Evolutionary conservation across 2,113 vertebrate species (phyloP).

Genomic region (Atlantisia rogersi): DNA sequence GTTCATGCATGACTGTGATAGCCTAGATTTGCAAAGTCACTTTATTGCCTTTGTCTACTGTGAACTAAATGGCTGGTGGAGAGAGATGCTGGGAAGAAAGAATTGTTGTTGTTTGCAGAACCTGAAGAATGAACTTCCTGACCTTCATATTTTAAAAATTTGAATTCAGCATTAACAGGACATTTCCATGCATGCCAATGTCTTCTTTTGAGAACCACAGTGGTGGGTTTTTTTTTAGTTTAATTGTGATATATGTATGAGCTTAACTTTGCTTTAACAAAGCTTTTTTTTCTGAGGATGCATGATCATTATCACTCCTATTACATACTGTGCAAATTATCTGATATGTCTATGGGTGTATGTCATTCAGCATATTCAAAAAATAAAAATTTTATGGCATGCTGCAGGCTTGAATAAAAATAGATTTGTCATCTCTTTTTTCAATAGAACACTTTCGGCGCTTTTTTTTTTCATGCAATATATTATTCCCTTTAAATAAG

Average conservation of each 20-base stretch:
- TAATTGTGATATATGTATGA: neutral
- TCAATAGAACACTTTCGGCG: neutral
- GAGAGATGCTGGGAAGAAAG: neutral
- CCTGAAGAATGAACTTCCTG: neutral
- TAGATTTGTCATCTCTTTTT: slow-evolving; percentile 31
- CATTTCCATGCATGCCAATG: neutral
- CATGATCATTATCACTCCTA: slow-evolving; percentile 3
- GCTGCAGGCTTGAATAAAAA: slow-evolving; percentile 37
- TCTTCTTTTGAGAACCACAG: neutral
- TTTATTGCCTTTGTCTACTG: neutral
- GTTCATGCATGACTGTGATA: neutral
- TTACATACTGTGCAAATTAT: slow-evolving; percentile 9
- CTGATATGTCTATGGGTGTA: neutral
- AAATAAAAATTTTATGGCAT: slow-evolving; percentile 3
- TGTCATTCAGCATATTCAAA: slow-evolving; percentile 18
- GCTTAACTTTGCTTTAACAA: neutral
- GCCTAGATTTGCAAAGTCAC: neutral
- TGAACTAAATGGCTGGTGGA: neutral
- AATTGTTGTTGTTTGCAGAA: neutral
- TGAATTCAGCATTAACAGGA: neutral
- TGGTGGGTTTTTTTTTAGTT: neutral
- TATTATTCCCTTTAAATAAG: slow-evolving; percentile 54
- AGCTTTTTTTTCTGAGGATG: slow-evolving; percentile 5
- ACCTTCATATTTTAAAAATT: neutral
- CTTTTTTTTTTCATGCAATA: neutral